A percentile compares a stretch with the other conserved stretches of the same genome.
Conservation (phyloP, 2,888 invertebrate genomes). For the Zygogramma bicolorata region DNA sequence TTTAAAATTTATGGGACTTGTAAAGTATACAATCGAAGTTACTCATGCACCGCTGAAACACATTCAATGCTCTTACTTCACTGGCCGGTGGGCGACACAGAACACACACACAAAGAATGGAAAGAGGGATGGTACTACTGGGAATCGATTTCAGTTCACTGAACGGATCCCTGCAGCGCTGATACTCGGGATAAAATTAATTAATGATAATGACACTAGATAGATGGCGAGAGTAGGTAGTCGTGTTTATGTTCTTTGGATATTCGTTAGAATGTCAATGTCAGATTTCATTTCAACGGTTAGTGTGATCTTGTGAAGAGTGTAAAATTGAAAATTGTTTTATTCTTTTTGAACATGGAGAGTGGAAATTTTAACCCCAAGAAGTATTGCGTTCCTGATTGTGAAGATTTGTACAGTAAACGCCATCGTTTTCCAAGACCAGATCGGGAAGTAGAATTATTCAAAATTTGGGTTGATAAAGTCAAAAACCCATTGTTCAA, state of each 20-base stretch:
- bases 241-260: background rate
- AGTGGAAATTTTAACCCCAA: background rate
- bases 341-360: background rate
- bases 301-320: background rate
- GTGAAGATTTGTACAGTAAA: background rate
- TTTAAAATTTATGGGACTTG: too few species aligned
- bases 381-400: background rate
- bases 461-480: background rate
- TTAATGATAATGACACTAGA: too few species aligned
- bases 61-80: too few species aligned
- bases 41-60: too few species aligned
- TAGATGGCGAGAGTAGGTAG: background rate
- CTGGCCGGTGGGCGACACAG: too few species aligned
- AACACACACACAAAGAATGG: background rate
- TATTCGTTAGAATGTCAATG: background rate
- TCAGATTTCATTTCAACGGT: background rate
- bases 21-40: too few species aligned
- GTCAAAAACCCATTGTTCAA: background rate
- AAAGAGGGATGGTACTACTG: background rate
- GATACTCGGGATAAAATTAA: background rate
- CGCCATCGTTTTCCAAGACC: background rate
- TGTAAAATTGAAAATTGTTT: background rate
- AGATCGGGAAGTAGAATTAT: background rate
- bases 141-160: background rate
- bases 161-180: background rate